Percentiles rank a stretch among this genome's conserved stretches.
Evolutionary conservation across 2,888 invertebrate species (phyloP).

Genomic region (Sipha maydis): DNA sequence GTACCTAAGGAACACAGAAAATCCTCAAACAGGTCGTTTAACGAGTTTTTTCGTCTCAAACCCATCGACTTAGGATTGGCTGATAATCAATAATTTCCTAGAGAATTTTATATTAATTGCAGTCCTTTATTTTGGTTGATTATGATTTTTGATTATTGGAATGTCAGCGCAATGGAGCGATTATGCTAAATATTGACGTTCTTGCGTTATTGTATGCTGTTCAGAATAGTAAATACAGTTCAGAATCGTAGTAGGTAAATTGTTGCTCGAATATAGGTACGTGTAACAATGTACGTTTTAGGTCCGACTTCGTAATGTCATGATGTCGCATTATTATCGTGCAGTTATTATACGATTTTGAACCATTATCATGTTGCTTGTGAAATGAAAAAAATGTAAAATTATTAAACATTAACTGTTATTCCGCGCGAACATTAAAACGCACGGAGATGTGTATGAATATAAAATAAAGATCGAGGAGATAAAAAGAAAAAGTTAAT

Average conservation of each 20-base stretch:
- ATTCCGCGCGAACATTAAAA: not conserved
- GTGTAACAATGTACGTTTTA: not conserved
- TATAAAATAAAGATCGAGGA: not conserved
- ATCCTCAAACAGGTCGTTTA: not conserved
- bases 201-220: no score
- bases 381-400: not conserved
- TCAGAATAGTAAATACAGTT: no score
- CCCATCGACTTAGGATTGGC: not conserved
- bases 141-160: not conserved
- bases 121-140: not conserved
- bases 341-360: no score
- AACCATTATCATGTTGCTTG: not conserved
- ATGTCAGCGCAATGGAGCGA: no score
- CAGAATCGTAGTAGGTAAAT: no score
- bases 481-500: conserved; percentile 7
- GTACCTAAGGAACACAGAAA: not conserved
- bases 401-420: not conserved
- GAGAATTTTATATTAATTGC: not conserved
- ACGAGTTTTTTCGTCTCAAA: not conserved
- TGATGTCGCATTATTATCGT: no score
- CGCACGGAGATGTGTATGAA: not conserved
- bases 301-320: no score
- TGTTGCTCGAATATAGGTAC: not conserved
- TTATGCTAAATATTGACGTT: no score
- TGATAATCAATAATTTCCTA: not conserved